Evolutionary conservation across 1,140 invertebrate genomes (phyloP).

Genomic region (Drosophila kanapiae): DNA sequence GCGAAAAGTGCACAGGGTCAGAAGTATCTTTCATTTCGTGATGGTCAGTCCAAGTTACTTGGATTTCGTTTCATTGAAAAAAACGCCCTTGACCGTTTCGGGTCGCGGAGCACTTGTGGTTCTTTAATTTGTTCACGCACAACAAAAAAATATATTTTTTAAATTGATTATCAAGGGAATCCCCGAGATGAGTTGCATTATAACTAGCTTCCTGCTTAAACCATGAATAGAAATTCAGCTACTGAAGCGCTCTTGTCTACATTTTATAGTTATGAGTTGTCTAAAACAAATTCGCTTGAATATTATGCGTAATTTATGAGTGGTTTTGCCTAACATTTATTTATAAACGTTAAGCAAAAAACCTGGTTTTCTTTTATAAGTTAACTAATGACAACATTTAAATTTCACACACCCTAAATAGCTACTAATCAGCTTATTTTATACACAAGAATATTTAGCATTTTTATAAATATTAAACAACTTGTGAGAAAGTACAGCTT

Average conservation of each 20-base stretch:
- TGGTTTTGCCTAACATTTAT: background rate
- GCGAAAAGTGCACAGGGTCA: slow-evolving; percentile 55
- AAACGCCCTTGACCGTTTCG: slow-evolving; percentile 49
- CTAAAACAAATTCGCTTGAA: background rate
- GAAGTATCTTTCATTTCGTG: slow-evolving; percentile 25
- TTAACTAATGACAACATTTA: background rate
- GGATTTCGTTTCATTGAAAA: slow-evolving; percentile 7
- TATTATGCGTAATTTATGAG: slow-evolving; percentile 6
- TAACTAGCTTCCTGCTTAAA: slow-evolving; percentile 52
- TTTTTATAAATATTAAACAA: background rate
- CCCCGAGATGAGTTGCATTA: slow-evolving; percentile 26
- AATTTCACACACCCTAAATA: background rate
- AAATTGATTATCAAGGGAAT: slow-evolving; percentile 27
- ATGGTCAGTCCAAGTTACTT: slow-evolving; percentile 20
- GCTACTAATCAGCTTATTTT: background rate
- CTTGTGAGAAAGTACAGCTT: too few species aligned
- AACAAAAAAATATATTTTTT: background rate
- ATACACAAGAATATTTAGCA: background rate
- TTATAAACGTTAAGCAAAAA: slow-evolving; percentile 7
- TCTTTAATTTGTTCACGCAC: slow-evolving; percentile 18
- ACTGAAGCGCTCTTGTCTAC: slow-evolving; percentile 2
- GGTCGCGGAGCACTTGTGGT: slow-evolving; percentile 38
- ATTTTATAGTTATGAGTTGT: slow-evolving; percentile 1
- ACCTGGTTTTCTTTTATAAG: background rate
- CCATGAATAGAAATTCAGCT: slow-evolving; percentile 36